Base-by-base conservation (phyloP, 2,797 vertebrate genomes). In the Phalanger gymnotis region DNA sequence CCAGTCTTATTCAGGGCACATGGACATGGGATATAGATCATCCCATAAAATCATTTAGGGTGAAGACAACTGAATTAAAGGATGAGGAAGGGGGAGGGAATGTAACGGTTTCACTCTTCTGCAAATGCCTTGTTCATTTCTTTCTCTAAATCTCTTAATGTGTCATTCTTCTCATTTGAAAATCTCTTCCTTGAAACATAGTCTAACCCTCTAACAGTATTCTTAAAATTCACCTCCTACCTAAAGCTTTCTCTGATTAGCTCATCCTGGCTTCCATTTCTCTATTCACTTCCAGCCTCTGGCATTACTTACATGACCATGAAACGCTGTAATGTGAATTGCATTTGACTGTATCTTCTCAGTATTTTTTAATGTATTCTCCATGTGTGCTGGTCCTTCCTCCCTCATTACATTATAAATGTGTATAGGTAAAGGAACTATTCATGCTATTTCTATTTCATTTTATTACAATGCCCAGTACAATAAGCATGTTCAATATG, bases 211-310 rank as follows among this genome's bases (percentile, higher is more conserved):
- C 40, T 0, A 91, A 91, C 47, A n/a, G 27, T 54, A 27, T 73
- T 5, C 61, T 94, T 93, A 94, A 95, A 94, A 81, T 54, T 6
- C 34, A 0, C 22, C 31, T 53, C 57, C n/a, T 90, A 91, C 92
- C 54, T 6, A 34, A 14, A 4, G 9, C 3, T 53, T 93, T 91
- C 22, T 56, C 28, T 58, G 89, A 54, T 56, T 87, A 87, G 40
- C 7, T 25, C 25, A 3, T 55, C 7, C 31, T 92, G 34, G 53
- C 31, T 81, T 87, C 73, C 73, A 28, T 28, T 87, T 87, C 25
- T 87, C 73, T 87, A 87, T 93, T 91, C 53, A 92, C 66, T 94
- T 47, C 40, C 53, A 28, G 54, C 0, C 66, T 2, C 1, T 81
- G 55, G 12, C 28, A 54, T 91, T 95, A 22, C 0, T 53, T 55